phyloP scores from a whole-genome alignment of 2,113 vertebrate species.

The Daboia siamensis region DNA sequence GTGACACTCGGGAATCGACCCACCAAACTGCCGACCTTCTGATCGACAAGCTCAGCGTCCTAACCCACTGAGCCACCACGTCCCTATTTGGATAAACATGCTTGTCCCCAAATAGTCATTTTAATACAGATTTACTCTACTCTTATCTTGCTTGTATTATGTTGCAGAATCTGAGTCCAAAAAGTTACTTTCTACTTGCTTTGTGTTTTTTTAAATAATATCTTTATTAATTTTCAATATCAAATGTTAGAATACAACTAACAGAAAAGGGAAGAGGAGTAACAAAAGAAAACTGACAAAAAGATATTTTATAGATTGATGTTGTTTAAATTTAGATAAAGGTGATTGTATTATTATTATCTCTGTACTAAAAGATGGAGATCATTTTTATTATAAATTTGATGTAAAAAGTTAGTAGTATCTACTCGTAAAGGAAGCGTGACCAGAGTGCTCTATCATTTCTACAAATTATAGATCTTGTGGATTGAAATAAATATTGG shows the following conservation, averaged over 20 bases:
- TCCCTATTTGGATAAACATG: neutral
- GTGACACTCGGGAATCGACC: too few species aligned
- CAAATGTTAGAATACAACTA: neutral
- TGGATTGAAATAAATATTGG: neutral
- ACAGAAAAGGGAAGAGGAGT: neutral
- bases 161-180: neutral
- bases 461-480: neutral
- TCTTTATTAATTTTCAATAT: neutral
- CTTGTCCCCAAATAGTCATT: neutral
- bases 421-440: neutral
- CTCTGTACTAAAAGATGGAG: neutral
- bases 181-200: neutral
- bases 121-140: neutral
- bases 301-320: neutral
- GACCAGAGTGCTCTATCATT: neutral
- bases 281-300: neutral
- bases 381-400: neutral
- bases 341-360: neutral
- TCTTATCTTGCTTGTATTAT: neutral
- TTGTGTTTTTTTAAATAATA: neutral
- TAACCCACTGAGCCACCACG: too few species aligned
- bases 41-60: too few species aligned
- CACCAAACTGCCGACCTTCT: too few species aligned
- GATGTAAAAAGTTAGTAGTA: neutral
- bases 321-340: neutral